These are phyloP conservation scores for Rhaphigaster nebulosa DNA, from an alignment of 2,888 invertebrate genomes.

Conservation along the genomic window DNA sequence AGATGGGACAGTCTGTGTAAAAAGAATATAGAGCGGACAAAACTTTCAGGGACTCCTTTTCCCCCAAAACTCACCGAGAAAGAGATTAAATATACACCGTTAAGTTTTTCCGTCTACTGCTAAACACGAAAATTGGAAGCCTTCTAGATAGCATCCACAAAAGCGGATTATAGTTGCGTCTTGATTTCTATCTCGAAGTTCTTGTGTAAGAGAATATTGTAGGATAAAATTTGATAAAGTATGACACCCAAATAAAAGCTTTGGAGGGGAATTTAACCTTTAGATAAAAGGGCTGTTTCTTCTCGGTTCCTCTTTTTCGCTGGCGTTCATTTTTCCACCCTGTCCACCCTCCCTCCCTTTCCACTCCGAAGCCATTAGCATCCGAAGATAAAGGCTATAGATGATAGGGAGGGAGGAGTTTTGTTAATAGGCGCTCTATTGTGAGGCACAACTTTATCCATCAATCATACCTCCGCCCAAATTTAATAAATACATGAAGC, in stretches of 20 bases:
- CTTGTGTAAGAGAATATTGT: not conserved
- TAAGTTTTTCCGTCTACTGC: not conserved
- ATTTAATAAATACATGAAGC: not conserved
- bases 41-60: not conserved
- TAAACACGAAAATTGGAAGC: slow-evolving; percentile 9
- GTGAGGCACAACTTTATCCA: not conserved
- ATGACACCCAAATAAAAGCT: slow-evolving; percentile 5
- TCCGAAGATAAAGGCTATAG: not conserved
- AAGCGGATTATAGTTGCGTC: not conserved
- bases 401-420: not conserved
- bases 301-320: not conserved
- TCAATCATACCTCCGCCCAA: not conserved
- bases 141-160: not conserved
- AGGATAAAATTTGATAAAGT: slow-evolving; percentile 9
- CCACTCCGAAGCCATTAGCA: not conserved
- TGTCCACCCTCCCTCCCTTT: not conserved
- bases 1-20: not conserved
- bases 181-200: not conserved
- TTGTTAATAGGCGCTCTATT: not conserved
- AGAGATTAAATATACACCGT: not conserved
- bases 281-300: not conserved
- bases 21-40: not conserved
- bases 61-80: not conserved
- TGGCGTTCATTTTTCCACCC: not conserved
- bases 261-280: not conserved